These are phyloP conservation scores for Crematogaster levior DNA, from an alignment of 2,888 invertebrate species.

Conservation along the genomic window DNA sequence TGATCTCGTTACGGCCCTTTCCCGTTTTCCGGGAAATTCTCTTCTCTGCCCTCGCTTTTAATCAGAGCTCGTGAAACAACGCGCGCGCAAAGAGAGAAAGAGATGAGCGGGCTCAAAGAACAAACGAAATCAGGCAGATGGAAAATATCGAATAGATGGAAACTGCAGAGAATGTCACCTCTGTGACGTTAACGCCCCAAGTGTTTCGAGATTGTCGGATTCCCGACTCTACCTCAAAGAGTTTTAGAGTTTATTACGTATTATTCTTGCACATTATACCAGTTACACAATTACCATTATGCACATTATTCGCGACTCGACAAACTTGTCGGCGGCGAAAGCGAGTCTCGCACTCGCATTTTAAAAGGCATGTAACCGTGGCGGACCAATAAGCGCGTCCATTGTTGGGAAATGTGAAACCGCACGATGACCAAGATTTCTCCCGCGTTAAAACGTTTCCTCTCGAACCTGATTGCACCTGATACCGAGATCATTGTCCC, in stretches of 20 bases:
- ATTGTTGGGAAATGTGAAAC: constrained; percentile 63
- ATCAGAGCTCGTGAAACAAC: constrained; percentile 28
- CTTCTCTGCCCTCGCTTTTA: constrained; percentile 14
- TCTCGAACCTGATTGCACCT: constrained; percentile 10
- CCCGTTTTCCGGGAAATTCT: constrained; percentile 5
- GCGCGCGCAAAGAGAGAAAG: not conserved
- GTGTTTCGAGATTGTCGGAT: not conserved
- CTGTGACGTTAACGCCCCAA: constrained; percentile 23
- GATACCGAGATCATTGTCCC: constrained; percentile 31
- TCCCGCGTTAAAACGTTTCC: constrained; percentile 5
- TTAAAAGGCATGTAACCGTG: constrained; percentile 56
- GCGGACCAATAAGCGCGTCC: constrained; percentile 64
- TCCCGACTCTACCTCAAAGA: not conserved
- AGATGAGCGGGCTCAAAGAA: not conserved
- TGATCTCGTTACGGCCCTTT: constrained; percentile 60
- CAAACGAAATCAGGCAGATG: constrained; percentile 27
- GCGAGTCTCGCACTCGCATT: constrained; percentile 22
- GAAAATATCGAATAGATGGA: constrained; percentile 32
- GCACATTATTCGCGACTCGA: constrained; percentile 1
- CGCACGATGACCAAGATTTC: not conserved
- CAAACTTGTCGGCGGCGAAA: constrained; percentile 45
- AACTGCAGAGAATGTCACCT: constrained; percentile 53
- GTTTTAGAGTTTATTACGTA: not conserved
- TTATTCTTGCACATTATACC: not conserved
- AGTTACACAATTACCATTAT: too few species aligned